phyloP scores from a whole-genome alignment of 2,113 vertebrate genomes.

The Heteronetta atricapilla region DNA sequence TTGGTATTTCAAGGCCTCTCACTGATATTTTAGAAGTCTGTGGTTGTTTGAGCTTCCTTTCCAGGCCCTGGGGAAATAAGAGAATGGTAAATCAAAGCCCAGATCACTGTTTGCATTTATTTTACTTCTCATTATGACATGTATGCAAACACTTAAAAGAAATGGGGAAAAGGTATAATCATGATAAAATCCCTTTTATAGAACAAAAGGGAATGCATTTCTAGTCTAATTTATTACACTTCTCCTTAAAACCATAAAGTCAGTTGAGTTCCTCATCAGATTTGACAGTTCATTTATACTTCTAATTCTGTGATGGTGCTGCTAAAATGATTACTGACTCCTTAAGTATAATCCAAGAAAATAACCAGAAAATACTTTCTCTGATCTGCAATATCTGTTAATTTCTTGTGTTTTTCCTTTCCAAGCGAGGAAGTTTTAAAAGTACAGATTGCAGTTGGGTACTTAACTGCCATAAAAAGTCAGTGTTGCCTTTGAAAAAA shows the following conservation, averaged over 20 bases:
- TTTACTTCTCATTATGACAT: constrained; percentile 75
- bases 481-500: background rate
- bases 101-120: constrained; percentile 70
- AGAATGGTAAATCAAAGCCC: constrained; percentile 74
- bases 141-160: constrained; percentile 71
- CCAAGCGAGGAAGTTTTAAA: background rate
- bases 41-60: constrained; percentile 76
- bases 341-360: constrained; percentile 11
- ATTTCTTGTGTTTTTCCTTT: constrained; percentile 10
- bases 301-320: background rate
- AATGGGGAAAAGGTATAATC: constrained; percentile 52
- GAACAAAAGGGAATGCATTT: constrained; percentile 52
- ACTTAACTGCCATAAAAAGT: background rate
- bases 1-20: constrained; percentile 75
- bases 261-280: background rate
- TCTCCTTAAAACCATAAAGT: constrained; percentile 21
- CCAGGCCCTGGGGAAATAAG: constrained; percentile 75
- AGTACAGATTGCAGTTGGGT: background rate
- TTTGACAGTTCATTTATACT: constrained; percentile 37
- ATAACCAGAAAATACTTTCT: background rate
- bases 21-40: constrained; percentile 78
- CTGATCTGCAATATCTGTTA: background rate
- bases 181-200: constrained; percentile 29
- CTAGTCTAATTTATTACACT: constrained; percentile 39
- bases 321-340: background rate